Percentiles rank a stretch among this genome's conserved stretches.
phyloP scores from a whole-genome alignment of 1,140 invertebrate genomes.

The Ostrea denselamellosa region DNA sequence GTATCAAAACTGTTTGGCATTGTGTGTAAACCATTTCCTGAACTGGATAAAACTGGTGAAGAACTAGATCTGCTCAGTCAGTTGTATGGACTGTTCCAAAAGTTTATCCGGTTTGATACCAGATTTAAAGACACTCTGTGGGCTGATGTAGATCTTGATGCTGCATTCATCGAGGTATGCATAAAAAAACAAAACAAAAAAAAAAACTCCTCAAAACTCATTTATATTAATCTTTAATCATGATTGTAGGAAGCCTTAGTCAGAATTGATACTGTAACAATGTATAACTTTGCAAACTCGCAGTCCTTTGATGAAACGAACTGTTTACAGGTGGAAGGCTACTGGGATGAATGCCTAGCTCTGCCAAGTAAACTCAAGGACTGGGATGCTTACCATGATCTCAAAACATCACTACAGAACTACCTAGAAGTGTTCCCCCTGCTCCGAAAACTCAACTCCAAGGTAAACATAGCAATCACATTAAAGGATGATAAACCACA shows the following conservation, averaged over 20 bases:
- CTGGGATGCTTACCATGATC: conserved; percentile 77
- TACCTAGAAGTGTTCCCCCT: conserved; percentile 77
- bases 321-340: conserved; percentile 72
- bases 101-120: conserved; percentile 78
- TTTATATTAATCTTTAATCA: too few species aligned
- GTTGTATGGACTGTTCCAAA: conserved; percentile 79
- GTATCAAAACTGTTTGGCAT: conserved; percentile 79
- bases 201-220: too few species aligned
- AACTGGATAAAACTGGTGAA: conserved; percentile 79
- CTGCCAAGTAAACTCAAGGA: conserved; percentile 78
- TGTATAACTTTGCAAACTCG: too few species aligned
- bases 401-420: conserved; percentile 74
- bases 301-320: too few species aligned
- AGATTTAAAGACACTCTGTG: conserved; percentile 78
- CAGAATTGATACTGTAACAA: too few species aligned
- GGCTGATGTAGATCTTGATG: conserved; percentile 76
- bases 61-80: conserved; percentile 77
- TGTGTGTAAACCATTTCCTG: conserved; percentile 77
- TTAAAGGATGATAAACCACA: neutral
- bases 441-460: conserved; percentile 75
- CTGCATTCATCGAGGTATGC: conserved; percentile 73
- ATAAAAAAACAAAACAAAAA: neutral
- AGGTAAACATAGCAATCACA: conserved; percentile 64
- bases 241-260: too few species aligned
- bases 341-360: conserved; percentile 78